Percentiles rank a stretch among this genome's conserved stretches.
These are phyloP conservation scores for Sipha maydis DNA, from an alignment of 2,888 invertebrate species.

Conservation along the genomic window DNA sequence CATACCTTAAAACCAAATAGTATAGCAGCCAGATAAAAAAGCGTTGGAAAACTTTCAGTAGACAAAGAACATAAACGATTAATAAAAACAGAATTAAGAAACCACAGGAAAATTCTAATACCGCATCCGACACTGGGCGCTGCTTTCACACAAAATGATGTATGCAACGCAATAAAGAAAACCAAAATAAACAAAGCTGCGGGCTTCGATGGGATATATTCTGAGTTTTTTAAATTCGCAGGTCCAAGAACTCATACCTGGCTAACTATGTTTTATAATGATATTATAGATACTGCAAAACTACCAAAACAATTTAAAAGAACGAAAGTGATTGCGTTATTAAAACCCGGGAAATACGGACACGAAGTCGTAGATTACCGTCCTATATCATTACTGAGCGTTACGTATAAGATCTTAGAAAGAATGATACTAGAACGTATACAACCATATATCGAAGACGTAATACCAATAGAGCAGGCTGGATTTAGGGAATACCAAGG, in stretches of 20 bases:
- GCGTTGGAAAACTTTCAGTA: constrained; percentile 40
- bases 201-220: neutral
- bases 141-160: constrained; percentile 24
- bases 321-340: constrained; percentile 33
- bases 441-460: constrained; percentile 44
- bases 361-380: constrained; percentile 58
- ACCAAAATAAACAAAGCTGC: constrained; percentile 59
- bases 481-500: constrained; percentile 62
- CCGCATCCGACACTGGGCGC: neutral
- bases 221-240: constrained; percentile 47
- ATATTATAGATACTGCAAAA: constrained; percentile 21
- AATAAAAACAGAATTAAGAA: constrained; percentile 47
- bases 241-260: constrained; percentile 31
- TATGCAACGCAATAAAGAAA: constrained; percentile 48
- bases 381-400: constrained; percentile 62
- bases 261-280: constrained; percentile 44
- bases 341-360: constrained; percentile 62
- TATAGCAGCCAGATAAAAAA: constrained; percentile 34
- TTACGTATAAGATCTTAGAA: constrained; percentile 62
- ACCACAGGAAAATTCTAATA: constrained; percentile 33
- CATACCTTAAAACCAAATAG: constrained; percentile 22
- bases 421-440: constrained; percentile 59
- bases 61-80: constrained; percentile 41
- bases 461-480: constrained; percentile 63
- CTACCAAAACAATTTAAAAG: constrained; percentile 42